Percentiles rank a stretch among this genome's conserved stretches.
phyloP scores from a whole-genome alignment of 2,888 invertebrate genomes.

The Cremastinae sp. region DNA sequence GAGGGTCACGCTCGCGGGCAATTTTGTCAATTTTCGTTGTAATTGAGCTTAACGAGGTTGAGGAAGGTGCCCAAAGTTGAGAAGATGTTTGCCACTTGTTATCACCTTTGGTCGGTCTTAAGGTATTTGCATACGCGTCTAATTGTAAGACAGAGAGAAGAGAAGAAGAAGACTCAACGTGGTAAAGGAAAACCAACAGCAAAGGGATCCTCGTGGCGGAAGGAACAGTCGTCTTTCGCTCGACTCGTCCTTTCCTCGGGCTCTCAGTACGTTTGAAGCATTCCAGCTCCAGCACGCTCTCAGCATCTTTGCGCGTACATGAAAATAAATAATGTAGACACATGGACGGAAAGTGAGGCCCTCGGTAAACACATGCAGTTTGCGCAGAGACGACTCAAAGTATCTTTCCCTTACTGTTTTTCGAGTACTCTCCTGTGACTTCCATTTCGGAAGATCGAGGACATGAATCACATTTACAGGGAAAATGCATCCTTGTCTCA shows the following conservation, averaged over 20 bases:
- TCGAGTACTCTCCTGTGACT: too few species aligned
- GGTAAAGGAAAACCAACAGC: constrained; percentile 23
- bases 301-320: background rate
- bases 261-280: too few species aligned
- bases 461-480: too few species aligned
- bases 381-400: constrained; percentile 48
- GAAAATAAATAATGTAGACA: constrained; percentile 6
- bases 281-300: background rate
- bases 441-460: too few species aligned
- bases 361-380: constrained; percentile 43
- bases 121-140: constrained; percentile 18
- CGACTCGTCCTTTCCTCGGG: constrained; percentile 67
- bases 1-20: background rate
- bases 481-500: too few species aligned
- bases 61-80: constrained; percentile 69
- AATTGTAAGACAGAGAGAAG: background rate
- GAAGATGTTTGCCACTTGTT: constrained; percentile 73
- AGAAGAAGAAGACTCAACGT: background rate
- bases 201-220: constrained; percentile 19
- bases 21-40: background rate
- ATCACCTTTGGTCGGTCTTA: constrained; percentile 61
- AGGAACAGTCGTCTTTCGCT: constrained; percentile 63
- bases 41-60: constrained; percentile 73
- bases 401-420: constrained; percentile 35
- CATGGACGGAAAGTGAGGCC: constrained; percentile 45